Base-by-base conservation (phyloP, 2,888 invertebrate genomes). In the Charanyca ferruginea region DNA sequence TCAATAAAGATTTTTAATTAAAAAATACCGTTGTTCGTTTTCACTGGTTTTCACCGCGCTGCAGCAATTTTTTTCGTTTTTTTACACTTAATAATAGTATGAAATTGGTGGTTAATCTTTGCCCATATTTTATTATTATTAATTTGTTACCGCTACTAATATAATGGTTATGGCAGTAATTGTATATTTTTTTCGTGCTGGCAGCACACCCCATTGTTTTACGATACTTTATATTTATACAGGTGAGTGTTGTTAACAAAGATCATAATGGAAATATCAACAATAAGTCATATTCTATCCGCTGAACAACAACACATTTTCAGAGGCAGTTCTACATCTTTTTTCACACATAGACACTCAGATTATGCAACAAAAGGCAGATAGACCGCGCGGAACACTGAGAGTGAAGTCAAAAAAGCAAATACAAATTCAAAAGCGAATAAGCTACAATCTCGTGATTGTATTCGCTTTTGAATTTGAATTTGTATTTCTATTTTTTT, bases 1-100 rank as follows among this genome's bases (percentile, higher is more conserved):
- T 1, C 63, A 35, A 23, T n/a, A 41, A 32, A 47, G 35, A 9
- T 9, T 67, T 55, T 32, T 32, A 68, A 32, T 41, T 20, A 53
- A 53, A 44, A 45, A 23, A n/a, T 8, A 28, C 13, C 6, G 9
- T 2, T 28, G n/a, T n/a, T 25, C 20, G 0, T 16, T 32, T 53
- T 71, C 13, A 61, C 16, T 18, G 7, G n/a, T n/a, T n/a, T n/a
- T n/a, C n/a, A n/a, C n/a, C n/a, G n/a, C n/a, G n/a, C n/a, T 11
- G 18, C 16, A 9, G 5, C 3, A 9, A 32, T 59, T 47, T 23
- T 42, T 42, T 1, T 16, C 4, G 16, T 16, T 38, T 67, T 47
- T 47, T 41, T 44, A 16, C 18, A 16, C 5, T n/a, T 11, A 11
- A 32, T 11, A 18, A 9, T 23, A 16, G 16, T 16, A 35, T 44